Evolutionary conservation across 2,113 vertebrate genomes (phyloP).

Genomic region (Centropus bengalensis): DNA sequence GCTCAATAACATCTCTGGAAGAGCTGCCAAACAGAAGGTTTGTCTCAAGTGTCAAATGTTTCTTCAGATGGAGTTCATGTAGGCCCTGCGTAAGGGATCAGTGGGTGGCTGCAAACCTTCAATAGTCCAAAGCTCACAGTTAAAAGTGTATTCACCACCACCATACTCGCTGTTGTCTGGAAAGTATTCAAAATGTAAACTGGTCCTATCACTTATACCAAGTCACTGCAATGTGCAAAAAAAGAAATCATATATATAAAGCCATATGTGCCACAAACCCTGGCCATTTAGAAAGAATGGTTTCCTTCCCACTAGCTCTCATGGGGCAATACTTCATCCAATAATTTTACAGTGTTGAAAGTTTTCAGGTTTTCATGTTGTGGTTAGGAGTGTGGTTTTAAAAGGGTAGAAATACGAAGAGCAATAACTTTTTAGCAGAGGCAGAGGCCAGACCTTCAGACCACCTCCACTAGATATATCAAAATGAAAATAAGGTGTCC

Average conservation of each 20-base stretch:
- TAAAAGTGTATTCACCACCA: background rate
- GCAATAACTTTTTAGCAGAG: constrained; percentile 55
- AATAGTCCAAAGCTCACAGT: background rate
- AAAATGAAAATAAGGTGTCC: background rate
- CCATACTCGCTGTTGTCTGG: constrained; percentile 7
- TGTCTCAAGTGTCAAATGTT: constrained; percentile 11
- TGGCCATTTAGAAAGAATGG: constrained; percentile 23
- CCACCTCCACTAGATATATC: background rate
- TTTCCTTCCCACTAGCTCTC: constrained; percentile 26
- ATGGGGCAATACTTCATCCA: constrained; percentile 43
- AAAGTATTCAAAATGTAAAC: constrained; percentile 28
- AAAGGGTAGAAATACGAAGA: constrained; percentile 51
- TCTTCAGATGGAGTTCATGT: background rate
- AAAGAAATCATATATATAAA: background rate
- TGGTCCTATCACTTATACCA: background rate
- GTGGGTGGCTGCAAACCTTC: background rate
- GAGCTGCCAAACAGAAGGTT: constrained; percentile 72
- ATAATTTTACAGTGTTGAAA: constrained; percentile 65
- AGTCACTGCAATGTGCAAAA: constrained; percentile 6
- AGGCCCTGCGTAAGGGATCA: background rate
- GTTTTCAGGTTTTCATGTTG: constrained; percentile 59
- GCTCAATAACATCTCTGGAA: constrained; percentile 63
- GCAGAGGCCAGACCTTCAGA: constrained; percentile 25
- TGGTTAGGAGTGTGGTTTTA: constrained; percentile 22
- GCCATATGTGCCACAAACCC: constrained; percentile 21